phyloP scores from a whole-genome alignment of 2,888 invertebrate species.

The Syritta pipiens region DNA sequence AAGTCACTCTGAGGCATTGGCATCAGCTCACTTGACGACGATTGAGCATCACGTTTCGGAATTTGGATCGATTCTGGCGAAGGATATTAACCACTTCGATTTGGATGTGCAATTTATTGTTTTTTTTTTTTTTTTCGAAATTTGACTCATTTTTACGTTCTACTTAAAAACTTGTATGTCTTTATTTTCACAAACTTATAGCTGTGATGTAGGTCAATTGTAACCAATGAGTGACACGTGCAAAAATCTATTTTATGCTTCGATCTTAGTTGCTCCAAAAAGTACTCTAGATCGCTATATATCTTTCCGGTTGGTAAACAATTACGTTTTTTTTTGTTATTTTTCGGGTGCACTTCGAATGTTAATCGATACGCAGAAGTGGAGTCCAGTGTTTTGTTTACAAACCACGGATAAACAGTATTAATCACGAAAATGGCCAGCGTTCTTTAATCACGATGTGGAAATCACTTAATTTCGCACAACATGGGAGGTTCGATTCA shows the following conservation, averaged over 20 bases:
- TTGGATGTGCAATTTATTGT: too few relatives aligned
- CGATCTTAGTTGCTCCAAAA: too few relatives aligned
- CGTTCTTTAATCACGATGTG: background rate
- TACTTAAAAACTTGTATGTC: too few relatives aligned
- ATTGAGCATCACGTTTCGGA: background rate
- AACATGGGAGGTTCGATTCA: background rate
- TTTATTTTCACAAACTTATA: too few relatives aligned
- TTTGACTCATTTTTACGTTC: too few relatives aligned
- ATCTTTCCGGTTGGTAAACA: background rate
- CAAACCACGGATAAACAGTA: background rate
- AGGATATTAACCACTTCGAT: background rate
- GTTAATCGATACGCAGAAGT: background rate
- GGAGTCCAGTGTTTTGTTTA: background rate
- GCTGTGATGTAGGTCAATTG: too few relatives aligned
- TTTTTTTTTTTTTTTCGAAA: too few relatives aligned
- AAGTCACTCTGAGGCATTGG: background rate
- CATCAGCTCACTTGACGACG: background rate
- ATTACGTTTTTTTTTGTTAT: background rate
- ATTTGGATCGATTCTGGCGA: background rate
- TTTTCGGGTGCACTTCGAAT: background rate
- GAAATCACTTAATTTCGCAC: background rate
- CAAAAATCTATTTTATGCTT: too few relatives aligned
- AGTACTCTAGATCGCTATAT: background rate
- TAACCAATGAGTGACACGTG: too few relatives aligned
- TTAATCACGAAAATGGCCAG: background rate